A percentile compares a stretch with the other conserved stretches of the same genome.
phyloP scores from a whole-genome alignment of 2,797 vertebrate species.

The Luscinia luscinia region DNA sequence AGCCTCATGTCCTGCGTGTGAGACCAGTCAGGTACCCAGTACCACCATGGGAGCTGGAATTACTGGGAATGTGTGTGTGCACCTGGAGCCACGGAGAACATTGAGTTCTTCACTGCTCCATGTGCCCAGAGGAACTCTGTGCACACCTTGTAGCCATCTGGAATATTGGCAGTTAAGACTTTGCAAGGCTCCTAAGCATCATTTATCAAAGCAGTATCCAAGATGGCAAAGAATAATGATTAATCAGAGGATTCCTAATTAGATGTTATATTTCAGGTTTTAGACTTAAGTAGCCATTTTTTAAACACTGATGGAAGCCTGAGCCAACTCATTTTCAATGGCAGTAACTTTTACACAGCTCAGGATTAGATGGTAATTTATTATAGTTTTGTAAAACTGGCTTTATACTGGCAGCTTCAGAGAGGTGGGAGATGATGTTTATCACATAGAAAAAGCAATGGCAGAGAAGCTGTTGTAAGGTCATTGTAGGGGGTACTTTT shows the following conservation, averaged over 20 bases:
- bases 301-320: not conserved
- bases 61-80: not conserved
- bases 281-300: not conserved
- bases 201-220: slow-evolving; percentile 2
- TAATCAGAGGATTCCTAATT: slow-evolving; percentile 21
- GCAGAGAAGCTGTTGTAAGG: not conserved
- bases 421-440: not conserved
- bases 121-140: not conserved
- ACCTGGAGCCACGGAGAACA: not conserved
- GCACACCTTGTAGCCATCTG: not conserved
- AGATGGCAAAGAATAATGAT: slow-evolving; percentile 10
- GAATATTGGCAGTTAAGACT: not conserved
- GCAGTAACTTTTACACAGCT: not conserved
- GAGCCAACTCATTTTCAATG: not conserved
- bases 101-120: accelerated
- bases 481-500: not conserved
- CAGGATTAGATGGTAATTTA: not conserved
- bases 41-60: not conserved
- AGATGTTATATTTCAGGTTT: not conserved
- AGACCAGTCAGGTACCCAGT: not conserved
- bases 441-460: not conserved
- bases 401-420: not conserved
- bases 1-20: not conserved
- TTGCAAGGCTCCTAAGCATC: not conserved
- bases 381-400: not conserved